phyloP scores from a whole-genome alignment of 2,113 vertebrate genomes.

The Carollia perspicillata region DNA sequence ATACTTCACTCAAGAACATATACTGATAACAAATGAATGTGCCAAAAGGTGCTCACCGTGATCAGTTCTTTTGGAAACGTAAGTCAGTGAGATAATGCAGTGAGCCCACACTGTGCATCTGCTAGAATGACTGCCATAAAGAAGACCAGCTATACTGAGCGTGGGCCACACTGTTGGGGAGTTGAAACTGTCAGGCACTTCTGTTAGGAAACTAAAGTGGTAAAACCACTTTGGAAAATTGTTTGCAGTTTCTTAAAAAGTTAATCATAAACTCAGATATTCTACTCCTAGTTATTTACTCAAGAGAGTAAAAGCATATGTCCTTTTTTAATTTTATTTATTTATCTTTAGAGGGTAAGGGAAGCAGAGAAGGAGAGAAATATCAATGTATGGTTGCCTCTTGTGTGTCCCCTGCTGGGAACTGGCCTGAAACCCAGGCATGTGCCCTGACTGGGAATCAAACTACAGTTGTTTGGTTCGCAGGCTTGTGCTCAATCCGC shows the following conservation, averaged over 20 bases:
- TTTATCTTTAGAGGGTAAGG: too few relatives aligned
- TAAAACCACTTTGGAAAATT: background rate
- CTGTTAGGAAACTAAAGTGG: background rate
- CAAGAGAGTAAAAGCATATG: background rate
- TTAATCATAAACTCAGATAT: background rate
- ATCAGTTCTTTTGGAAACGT: background rate
- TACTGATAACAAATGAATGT: background rate
- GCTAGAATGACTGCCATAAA: background rate
- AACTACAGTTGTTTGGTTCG: too few relatives aligned
- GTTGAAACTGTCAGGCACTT: background rate
- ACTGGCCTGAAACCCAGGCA: too few relatives aligned
- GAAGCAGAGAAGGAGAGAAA: too few relatives aligned
- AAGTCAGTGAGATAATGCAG: background rate
- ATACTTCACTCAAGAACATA: background rate
- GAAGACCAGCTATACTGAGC: background rate
- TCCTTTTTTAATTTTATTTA: background rate
- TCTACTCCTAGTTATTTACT: background rate
- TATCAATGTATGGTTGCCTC: too few relatives aligned
- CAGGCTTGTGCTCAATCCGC: too few relatives aligned
- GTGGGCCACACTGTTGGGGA: background rate
- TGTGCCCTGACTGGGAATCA: too few relatives aligned
- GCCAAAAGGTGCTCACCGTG: background rate
- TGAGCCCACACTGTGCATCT: background rate
- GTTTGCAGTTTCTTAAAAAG: background rate
- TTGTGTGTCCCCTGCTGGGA: too few relatives aligned